Conservation (phyloP, 2,888 invertebrate genomes). For the Stictocephala bisonia region DNA sequence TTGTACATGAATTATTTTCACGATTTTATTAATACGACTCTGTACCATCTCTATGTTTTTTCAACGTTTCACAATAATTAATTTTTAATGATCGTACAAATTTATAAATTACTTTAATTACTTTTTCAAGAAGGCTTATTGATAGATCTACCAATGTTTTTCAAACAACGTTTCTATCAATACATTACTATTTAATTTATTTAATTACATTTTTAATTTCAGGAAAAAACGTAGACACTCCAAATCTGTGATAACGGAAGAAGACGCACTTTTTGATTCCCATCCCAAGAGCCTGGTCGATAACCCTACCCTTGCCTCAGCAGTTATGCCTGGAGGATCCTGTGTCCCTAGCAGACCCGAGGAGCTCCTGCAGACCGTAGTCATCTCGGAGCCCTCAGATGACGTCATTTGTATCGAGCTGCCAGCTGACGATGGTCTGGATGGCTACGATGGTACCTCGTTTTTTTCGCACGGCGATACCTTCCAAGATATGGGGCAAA, state of each 20-base stretch:
- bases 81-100: too few species aligned
- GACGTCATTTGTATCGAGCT: constrained; percentile 55
- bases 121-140: too few species aligned
- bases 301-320: constrained; percentile 45
- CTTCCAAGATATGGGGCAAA: constrained; percentile 12
- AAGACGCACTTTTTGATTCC: background rate
- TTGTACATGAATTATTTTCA: too few species aligned
- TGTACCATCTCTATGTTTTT: too few species aligned
- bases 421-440: constrained; percentile 40
- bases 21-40: too few species aligned
- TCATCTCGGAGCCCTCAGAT: constrained; percentile 42
- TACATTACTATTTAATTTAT: background rate
- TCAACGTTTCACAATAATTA: too few species aligned
- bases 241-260: background rate
- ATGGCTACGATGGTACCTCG: constrained; percentile 30
- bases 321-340: constrained; percentile 11
- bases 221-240: constrained; percentile 24
- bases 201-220: background rate
- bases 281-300: background rate
- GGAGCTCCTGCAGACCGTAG: constrained; percentile 43
- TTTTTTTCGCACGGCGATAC: constrained; percentile 29
- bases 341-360: background rate
- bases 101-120: too few species aligned
- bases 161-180: too few species aligned
- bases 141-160: too few species aligned